A percentile compares a stretch with the other conserved stretches of the same genome.
Evolutionary conservation across 2,113 vertebrate species (phyloP).

Genomic region (Penelope pileata): DNA sequence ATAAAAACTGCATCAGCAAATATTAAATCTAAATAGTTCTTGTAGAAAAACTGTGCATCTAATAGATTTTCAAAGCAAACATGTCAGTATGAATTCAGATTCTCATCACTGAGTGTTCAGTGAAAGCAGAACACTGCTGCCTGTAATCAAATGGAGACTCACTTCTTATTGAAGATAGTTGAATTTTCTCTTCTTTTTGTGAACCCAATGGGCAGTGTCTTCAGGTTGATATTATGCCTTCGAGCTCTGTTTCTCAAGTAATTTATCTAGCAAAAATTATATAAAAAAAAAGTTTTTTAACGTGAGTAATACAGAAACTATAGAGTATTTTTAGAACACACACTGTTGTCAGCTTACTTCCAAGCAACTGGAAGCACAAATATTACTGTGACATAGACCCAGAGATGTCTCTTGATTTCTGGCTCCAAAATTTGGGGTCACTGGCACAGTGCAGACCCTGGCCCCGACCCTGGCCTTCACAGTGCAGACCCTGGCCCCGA

Average conservation of each 20-base stretch:
- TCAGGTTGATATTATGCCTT: conserved; percentile 83
- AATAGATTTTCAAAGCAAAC: neutral
- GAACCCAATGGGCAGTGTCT: conserved; percentile 87
- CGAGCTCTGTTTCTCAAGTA: conserved; percentile 81
- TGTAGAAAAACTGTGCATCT: neutral
- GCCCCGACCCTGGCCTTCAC: neutral
- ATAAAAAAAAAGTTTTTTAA: neutral
- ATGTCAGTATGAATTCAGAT: neutral
- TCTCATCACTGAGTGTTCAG: neutral
- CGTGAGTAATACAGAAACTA: neutral
- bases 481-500: neutral
- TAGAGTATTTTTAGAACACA: neutral
- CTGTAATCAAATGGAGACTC: conserved; percentile 53
- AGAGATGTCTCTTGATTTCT: neutral
- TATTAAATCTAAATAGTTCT: neutral
- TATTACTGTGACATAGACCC: neutral
- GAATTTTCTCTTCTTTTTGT: conserved; percentile 90
- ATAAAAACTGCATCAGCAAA: neutral
- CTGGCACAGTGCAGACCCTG: neutral
- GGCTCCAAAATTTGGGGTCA: neutral
- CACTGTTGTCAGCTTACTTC: neutral
- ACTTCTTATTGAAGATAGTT: conserved; percentile 83
- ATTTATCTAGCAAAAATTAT: conserved; percentile 75
- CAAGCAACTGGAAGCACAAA: neutral
- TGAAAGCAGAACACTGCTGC: neutral